Evolutionary conservation across 2,888 invertebrate species (phyloP), one percentile per base, ranked within the genome.

Genomic region (Phortica okadai): DNA sequence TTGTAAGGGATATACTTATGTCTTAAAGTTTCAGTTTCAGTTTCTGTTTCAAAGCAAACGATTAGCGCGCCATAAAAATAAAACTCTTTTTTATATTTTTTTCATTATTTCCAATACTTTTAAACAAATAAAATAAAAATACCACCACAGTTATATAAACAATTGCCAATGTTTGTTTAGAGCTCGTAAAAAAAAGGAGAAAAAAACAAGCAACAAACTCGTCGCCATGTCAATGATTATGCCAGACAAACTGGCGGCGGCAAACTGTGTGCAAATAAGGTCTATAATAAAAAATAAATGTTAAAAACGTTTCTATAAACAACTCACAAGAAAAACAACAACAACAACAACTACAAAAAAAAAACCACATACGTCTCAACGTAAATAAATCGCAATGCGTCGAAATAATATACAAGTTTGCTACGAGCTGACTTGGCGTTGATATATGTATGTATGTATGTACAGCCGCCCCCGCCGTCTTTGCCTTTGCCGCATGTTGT

Each of bases 171-270:
- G 79, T 76, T 80, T 83, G 78, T 84, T 85, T 80, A 81, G 74
- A 83, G 82, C 85, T 85, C 83, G 78, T 84, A 83, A 84, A 84
- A 84, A 74, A 80, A 69, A 50, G 4, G 33, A 25, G 25, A 1
- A 62, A 62, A 25, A 25, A 62, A 62, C 16, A 11, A 11, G 66
- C 78, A 79, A 81, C 58, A 75, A 4, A 25, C 16, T 41, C 67
- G 50, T 16, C 54, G 73, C 16, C 16, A 41, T 64, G 62, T 25
- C 62, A 62, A 62, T 62, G 73, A 59, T 74, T 77, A 16, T 75
- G 78, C 83, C 86, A 86, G 86, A 86, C 86, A 83, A 78, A 80
- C 80, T 84, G 86, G 86, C 87, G 86, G 83, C 85, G 80, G 83
- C 78, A 76, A 84, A 81, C 82, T 82, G 79, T 82, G 79, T 82